phyloP scores from a whole-genome alignment of 2,888 invertebrate species.

The Scaeva pyrastri region DNA sequence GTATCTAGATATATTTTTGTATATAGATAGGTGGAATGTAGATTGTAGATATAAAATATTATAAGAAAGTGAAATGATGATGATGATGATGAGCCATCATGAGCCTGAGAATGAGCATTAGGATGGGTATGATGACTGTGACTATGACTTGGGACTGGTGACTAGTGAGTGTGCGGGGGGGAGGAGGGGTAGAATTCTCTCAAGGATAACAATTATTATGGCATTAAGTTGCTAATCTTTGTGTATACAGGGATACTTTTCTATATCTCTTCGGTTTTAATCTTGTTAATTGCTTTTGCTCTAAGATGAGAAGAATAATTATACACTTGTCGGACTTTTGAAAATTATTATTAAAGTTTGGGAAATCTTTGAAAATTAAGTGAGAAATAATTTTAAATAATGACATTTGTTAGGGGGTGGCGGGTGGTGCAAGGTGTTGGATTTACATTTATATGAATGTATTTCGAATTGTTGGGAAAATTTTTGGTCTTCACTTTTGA shows the following conservation, averaged over 20 bases:
- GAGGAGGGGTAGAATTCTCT: conserved; percentile 25
- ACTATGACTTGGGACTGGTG: too few relatives aligned
- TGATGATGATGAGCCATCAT: conserved; percentile 1
- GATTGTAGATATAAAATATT: background rate
- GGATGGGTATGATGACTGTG: too few relatives aligned
- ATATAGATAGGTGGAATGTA: too few relatives aligned
- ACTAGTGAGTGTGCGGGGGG: conserved; percentile 34
- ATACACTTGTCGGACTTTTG: conserved; percentile 50
- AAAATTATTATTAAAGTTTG: conserved; percentile 30
- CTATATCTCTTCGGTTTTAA: conserved; percentile 56
- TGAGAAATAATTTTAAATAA: conserved; percentile 9
- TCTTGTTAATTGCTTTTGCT: conserved; percentile 72
- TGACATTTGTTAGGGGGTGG: too few relatives aligned
- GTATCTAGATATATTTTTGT: too few relatives aligned
- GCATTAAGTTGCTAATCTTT: conserved; percentile 55
- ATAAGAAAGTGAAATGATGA: conserved; percentile 11
- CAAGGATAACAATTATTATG: conserved; percentile 54
- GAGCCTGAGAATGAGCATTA: too few relatives aligned
- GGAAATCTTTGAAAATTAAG: conserved; percentile 15
- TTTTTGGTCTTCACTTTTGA: too few relatives aligned
- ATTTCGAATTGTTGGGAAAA: too few relatives aligned
- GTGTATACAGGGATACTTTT: conserved; percentile 38
- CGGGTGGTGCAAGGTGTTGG: too few relatives aligned
- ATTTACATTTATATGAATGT: too few relatives aligned
- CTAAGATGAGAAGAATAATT: conserved; percentile 52